Conservation (phyloP, 2,888 invertebrate genomes). For the Nomada lathburiana region DNA sequence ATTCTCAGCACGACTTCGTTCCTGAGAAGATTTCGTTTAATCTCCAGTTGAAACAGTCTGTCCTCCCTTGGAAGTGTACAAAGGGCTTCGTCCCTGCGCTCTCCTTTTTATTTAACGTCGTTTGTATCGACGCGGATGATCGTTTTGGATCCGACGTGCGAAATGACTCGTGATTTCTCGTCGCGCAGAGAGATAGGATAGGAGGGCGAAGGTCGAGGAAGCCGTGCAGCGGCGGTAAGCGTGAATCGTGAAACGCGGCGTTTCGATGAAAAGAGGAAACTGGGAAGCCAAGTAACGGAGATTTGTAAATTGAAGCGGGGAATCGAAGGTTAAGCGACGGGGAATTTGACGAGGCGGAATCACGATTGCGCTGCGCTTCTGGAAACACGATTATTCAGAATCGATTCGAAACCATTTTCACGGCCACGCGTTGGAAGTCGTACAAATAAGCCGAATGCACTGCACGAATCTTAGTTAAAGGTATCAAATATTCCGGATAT, state of each 20-base stretch:
- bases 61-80: neutral
- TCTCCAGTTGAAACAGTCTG: constrained; percentile 16
- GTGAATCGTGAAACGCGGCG: neutral
- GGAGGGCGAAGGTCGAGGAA: constrained; percentile 26
- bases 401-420: neutral
- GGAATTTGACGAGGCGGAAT: neutral
- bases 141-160: neutral
- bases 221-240: neutral
- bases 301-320: neutral
- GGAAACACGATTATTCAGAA: neutral
- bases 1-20: constrained; percentile 1
- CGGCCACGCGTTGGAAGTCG: neutral
- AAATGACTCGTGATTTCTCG: neutral
- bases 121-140: neutral
- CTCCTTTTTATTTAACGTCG: neutral
- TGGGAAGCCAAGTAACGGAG: neutral
- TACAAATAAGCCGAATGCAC: too few species aligned
- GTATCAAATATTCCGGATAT: too few species aligned
- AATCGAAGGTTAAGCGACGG: constrained; percentile 2
- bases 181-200: neutral
- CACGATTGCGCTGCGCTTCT: neutral
- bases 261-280: neutral
- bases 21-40: constrained; percentile 9
- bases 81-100: neutral
- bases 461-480: too few species aligned